Conservation (phyloP, 1,140 invertebrate species). For the Ceratina australensis region DNA sequence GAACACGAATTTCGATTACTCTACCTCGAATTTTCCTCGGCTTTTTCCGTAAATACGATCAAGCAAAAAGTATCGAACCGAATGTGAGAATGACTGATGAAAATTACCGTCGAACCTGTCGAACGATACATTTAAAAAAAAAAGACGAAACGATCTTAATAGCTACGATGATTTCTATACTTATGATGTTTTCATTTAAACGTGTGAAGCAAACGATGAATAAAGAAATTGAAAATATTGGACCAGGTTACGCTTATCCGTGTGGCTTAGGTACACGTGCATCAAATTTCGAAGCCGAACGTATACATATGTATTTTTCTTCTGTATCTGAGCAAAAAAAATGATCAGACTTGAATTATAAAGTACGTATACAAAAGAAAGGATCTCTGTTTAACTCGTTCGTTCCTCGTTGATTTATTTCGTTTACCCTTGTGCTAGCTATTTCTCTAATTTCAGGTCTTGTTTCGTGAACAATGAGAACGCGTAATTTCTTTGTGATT, state of each 20-base stretch:
- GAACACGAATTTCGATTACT: neutral
- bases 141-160: conserved; percentile 14
- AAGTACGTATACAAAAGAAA: conserved; percentile 34
- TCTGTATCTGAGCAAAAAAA: too few relatives aligned
- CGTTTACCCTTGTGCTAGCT: neutral
- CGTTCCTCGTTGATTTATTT: neutral
- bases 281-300: neutral
- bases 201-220: neutral
- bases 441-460: conserved; percentile 3
- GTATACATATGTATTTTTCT: neutral
- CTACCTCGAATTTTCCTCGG: conserved; percentile 28
- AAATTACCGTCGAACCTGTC: neutral
- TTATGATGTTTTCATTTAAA: neutral
- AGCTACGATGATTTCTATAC: neutral
- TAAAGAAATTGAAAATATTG: neutral
- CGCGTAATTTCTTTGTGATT: neutral
- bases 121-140: conserved; percentile 18
- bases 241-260: neutral
- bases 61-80: conserved; percentile 1
- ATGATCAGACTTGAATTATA: conserved; percentile 4
- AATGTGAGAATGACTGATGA: conserved; percentile 17
- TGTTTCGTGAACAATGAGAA: neutral
- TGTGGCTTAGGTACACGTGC: neutral
- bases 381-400: conserved; percentile 8
- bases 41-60: conserved; percentile 14